Evolutionary conservation across 2,797 vertebrate genomes (phyloP).

Genomic region (Oreochromis grahami): DNA sequence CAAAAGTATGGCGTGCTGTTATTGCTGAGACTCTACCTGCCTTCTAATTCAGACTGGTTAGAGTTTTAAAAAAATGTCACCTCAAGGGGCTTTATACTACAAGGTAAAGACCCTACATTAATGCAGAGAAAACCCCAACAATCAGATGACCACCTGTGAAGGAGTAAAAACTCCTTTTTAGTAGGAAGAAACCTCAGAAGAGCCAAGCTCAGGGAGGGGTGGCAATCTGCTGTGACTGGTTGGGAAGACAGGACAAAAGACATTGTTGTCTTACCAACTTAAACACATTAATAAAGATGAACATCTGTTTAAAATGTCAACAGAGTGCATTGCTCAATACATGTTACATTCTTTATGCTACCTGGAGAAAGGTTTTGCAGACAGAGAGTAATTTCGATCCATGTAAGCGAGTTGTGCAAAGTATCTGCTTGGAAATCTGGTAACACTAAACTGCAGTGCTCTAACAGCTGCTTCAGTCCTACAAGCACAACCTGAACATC

Average conservation of each 20-base stretch:
- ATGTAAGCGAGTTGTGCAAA: not conserved
- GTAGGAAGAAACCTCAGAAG: not conserved
- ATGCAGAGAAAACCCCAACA: not conserved
- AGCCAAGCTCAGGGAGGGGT: not conserved
- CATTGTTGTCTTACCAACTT: not conserved
- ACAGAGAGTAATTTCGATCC: not conserved
- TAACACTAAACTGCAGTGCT: not conserved
- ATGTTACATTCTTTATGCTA: not conserved
- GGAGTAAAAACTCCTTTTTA: not conserved
- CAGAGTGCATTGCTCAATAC: not conserved
- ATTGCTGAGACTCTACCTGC: not conserved
- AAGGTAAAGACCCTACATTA: not conserved
- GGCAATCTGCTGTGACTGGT: not conserved
- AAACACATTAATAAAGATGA: not conserved
- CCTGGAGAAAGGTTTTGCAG: not conserved
- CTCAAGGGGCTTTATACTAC: not conserved
- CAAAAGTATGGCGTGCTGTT: not conserved
- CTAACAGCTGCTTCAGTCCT: not conserved
- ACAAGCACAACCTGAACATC: not conserved
- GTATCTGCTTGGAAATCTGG: not conserved
- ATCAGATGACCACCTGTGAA: not conserved
- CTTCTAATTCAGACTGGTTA: not conserved
- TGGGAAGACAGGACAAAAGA: not conserved
- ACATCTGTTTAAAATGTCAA: not conserved
- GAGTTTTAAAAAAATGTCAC: not conserved